These are phyloP conservation scores for Agrenia bidenticulata DNA, from an alignment of 2,888 invertebrate species.

Conservation along the genomic window DNA sequence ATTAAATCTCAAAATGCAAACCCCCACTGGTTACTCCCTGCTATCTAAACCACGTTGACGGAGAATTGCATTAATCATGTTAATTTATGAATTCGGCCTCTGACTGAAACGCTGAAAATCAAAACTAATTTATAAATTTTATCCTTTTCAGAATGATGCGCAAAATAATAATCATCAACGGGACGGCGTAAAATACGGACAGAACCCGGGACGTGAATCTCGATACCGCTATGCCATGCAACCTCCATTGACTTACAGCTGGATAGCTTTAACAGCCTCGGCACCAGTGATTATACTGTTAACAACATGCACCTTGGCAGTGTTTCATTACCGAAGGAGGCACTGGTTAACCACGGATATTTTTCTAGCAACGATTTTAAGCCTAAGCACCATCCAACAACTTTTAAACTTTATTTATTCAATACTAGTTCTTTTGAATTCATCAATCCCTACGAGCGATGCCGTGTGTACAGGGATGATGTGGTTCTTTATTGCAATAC, in stretches of 20 bases:
- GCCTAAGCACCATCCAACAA: constrained; percentile 45
- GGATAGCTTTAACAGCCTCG: constrained; percentile 48
- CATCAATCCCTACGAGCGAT: constrained; percentile 39
- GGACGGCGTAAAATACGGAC: not conserved
- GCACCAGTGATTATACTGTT: constrained; percentile 47
- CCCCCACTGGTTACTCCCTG: no score
- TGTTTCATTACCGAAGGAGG: constrained; percentile 43
- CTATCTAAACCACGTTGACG: no score
- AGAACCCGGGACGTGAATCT: not conserved
- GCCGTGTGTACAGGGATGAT: constrained; percentile 45
- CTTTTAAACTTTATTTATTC: constrained; percentile 47
- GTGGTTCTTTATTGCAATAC: constrained; percentile 46
- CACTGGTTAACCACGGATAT: constrained; percentile 46
- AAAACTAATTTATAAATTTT: no score
- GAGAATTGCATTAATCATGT: no score
- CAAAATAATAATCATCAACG: no score
- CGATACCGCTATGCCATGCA: constrained; percentile 34
- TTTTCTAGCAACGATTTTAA: constrained; percentile 44
- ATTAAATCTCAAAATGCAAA: no score
- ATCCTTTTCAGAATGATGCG: no score
- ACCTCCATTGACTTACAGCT: constrained; percentile 49
- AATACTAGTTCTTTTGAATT: constrained; percentile 41
- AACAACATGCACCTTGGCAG: constrained; percentile 44
- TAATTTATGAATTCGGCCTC: no score
- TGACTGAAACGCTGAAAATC: no score